Percentiles rank a stretch among this genome's conserved stretches.
Conservation (phyloP, 2,888 invertebrate genomes). For the Didymodactylos carnosus region DNA sequence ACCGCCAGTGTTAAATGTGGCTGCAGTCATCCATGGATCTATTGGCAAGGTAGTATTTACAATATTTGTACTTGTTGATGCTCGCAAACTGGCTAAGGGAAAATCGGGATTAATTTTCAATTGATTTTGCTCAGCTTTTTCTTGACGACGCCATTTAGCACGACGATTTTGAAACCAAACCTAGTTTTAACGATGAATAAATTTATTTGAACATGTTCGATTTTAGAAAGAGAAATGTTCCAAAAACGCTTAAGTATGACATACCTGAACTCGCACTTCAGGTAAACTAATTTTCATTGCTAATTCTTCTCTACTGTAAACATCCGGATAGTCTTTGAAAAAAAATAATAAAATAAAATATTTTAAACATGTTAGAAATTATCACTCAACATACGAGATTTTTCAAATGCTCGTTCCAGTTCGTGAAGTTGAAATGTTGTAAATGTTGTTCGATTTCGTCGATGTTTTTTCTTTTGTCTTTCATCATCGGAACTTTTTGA, state of each 20-base stretch:
- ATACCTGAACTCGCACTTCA: conserved; percentile 14
- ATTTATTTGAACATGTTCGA: neutral
- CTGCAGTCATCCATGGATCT: neutral
- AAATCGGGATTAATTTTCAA: conserved; percentile 12
- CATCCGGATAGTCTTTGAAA: conserved; percentile 10
- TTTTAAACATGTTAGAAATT: neutral
- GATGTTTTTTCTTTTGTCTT: conserved; percentile 7
- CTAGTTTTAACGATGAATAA: too few relatives aligned
- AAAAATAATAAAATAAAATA: neutral
- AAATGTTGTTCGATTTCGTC: conserved; percentile 14
- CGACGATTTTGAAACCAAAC: conserved; percentile 12
- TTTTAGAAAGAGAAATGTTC: neutral
- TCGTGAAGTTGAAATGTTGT: conserved; percentile 15
- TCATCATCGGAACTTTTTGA: neutral
- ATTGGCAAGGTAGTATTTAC: neutral
- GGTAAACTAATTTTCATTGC: conserved; percentile 13
- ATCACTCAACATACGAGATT: conserved; percentile 11
- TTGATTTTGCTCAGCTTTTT: conserved; percentile 11
- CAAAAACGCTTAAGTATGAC: neutral
- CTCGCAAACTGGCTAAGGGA: conserved; percentile 2
- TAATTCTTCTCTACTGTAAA: conserved; percentile 14
- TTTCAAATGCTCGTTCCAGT: conserved; percentile 13
- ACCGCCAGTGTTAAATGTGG: too few relatives aligned
- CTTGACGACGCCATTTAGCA: conserved; percentile 15
- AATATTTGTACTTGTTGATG: neutral